Evolutionary conservation across 1,140 invertebrate species (phyloP), one percentile per base, ranked within the genome.

Genomic region (Telenomus remus): DNA sequence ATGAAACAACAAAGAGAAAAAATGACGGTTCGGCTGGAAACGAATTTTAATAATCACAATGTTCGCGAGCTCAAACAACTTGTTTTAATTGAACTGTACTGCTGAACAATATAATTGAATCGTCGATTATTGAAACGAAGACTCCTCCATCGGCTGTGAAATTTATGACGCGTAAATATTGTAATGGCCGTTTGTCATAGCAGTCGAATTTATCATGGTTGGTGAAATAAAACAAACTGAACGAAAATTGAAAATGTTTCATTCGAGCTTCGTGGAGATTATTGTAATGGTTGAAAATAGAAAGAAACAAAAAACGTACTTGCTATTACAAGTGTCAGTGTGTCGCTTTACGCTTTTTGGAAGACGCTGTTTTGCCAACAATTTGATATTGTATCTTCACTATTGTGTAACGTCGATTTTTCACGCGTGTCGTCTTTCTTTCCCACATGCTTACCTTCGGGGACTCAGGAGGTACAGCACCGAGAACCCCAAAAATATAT

Each of bases 401-500:
- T 74, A 47, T 27, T 78, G 76, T 78, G 71, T 75, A 64, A 70
- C 53, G 66, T 73, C 64, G 56, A 72, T 33, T 81, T 83, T 84
- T 83, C 82, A 85, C 81, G 80, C 81, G 82, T 80, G 34, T 82
- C 78, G 55, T 82, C 79, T 85, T 85, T 86, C 79, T 86, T 81
- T 83, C 66, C 79, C 74, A 87, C 85, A 85, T 85, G 84, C 84
- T 84, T 85, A 80, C 80, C 82, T 85, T 86, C 80, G 79, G 81
- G 81, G 77, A 82, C 73, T 60, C 82, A 86, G 84, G 84, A 85
- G 84, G 83, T 86, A 86, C 53, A 84, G 83, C 82, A 82, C 63
- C 47, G 64, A 81, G 64, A 78, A 76, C 43, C 66, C 61, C 65
- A 16, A 54, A 47, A 35, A 46, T 44, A 51, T 12, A 46, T 33